Percentiles rank a stretch among this genome's conserved stretches.
These are phyloP conservation scores for Zaprionus capensis DNA, from an alignment of 1,140 invertebrate genomes.

Conservation along the genomic window DNA sequence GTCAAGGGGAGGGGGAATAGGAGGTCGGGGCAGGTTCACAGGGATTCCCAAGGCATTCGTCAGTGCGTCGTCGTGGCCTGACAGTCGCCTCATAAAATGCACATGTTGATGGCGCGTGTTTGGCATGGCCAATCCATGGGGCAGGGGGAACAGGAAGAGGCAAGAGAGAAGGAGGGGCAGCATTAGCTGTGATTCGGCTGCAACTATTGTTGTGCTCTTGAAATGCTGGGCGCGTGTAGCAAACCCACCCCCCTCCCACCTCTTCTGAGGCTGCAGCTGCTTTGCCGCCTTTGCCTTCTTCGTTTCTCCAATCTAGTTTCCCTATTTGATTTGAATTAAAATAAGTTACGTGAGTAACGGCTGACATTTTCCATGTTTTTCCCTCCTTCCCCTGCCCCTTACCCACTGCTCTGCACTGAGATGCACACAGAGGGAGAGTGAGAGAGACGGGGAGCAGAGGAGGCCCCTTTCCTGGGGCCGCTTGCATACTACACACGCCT, in stretches of 20 bases:
- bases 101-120: slow-evolving; percentile 79
- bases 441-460: too few relatives aligned
- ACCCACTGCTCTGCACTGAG: slow-evolving; percentile 44
- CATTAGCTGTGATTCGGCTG: slow-evolving; percentile 28
- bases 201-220: slow-evolving; percentile 42
- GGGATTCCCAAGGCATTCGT: slow-evolving; percentile 67
- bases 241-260: not conserved
- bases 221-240: slow-evolving; percentile 40
- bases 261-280: slow-evolving; percentile 23
- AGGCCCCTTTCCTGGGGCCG: not conserved
- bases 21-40: not conserved
- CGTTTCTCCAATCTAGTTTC: slow-evolving; percentile 68
- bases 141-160: too few relatives aligned
- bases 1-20: not conserved
- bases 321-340: slow-evolving; percentile 77
- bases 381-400: slow-evolving; percentile 14
- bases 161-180: not conserved
- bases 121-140: slow-evolving; percentile 59
- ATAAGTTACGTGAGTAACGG: slow-evolving; percentile 76
- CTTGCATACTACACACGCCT: slow-evolving; percentile 38
- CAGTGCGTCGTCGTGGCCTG: slow-evolving; percentile 44
- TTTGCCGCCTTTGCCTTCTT: slow-evolving; percentile 8
- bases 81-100: slow-evolving; percentile 74
- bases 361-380: slow-evolving; percentile 65
- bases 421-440: slow-evolving; percentile 46